Evolutionary conservation across 2,888 invertebrate species (phyloP), one percentile per base, ranked within the genome.

Genomic region (Euzophera pinguis): DNA sequence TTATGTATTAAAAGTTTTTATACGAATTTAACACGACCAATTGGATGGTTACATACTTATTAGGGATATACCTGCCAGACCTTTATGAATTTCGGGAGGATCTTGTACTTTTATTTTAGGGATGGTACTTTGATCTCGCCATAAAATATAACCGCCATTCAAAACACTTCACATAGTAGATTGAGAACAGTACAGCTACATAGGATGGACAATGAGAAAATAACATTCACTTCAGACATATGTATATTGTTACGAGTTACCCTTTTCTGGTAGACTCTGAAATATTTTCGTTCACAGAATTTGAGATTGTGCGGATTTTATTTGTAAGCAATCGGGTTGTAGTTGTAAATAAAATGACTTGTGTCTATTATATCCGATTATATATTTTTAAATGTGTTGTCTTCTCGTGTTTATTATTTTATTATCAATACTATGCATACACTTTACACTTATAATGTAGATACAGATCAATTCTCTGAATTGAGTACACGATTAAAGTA

Each of bases 111-210:
- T 13, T 41, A 9, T 16, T 17, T 41, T 41, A 16, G 17, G 41
- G 41, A 17, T 17, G 10, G 41, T 10, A 41, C 41, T 41, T 17
- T 41, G 14, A 38, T 10, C 41, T 10, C n/a, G 10, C 17, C 9
- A 22, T 22, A 17, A 16, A n/a, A 8, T 10, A 10, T 17, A 17
- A 17, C 17, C 3, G 41, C 41, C 0, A 10, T 41, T 41, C 17
- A 10, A 41, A 17, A 17, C 32, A 32, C 32, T 32, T 16, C 32
- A 9, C 9, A 34, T 32, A 45, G 9, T 32, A 41, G 49, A 39
- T 41, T 50, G 39, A n/a, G 32, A 41, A 50, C 27, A 29, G 41
- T 50, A 41, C 29, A 50, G 39, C 39, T 41, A 50, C 41, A 50
- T 10, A 50, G 16, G 16, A 41, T 14, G 49, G 49, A 32, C 49